Conservation (phyloP, 2,888 invertebrate species). For the Troilus luridus region DNA sequence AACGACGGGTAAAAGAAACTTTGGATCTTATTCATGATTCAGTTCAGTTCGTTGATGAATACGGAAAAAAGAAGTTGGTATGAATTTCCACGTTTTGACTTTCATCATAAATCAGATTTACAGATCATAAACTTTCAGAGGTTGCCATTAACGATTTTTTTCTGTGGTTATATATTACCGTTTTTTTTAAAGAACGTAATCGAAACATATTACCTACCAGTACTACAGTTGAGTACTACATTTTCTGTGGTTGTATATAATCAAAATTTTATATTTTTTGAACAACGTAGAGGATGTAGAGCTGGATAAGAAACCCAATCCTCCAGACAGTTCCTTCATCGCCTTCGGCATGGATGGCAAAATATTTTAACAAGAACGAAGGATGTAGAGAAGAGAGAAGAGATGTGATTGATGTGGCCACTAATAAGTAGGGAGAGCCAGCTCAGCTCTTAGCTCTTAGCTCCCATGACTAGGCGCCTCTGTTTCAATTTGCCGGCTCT, state of each 20-base stretch:
- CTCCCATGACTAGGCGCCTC: background rate
- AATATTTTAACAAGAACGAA: background rate
- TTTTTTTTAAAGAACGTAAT: no score
- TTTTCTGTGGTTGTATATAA: no score
- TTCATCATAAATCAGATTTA: no score
- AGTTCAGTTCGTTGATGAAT: no score
- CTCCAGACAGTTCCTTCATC: background rate
- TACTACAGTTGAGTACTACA: no score
- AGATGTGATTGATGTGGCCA: constrained; percentile 5
- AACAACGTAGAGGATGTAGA: background rate
- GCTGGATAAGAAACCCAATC: background rate
- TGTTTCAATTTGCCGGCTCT: constrained; percentile 13
- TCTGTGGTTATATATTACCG: no score
- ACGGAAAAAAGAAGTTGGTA: no score
- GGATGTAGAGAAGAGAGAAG: background rate
- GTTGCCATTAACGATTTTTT: no score
- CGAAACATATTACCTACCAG: no score
- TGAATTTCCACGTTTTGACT: no score
- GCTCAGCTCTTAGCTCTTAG: background rate
- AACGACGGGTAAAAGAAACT: background rate
- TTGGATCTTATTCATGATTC: background rate
- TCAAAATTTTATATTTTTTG: no score
- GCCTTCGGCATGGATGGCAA: background rate
- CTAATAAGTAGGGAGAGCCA: background rate
- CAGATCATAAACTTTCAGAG: no score